Base-by-base conservation (phyloP, 2,888 invertebrate genomes). In the Folsomia candida region DNA sequence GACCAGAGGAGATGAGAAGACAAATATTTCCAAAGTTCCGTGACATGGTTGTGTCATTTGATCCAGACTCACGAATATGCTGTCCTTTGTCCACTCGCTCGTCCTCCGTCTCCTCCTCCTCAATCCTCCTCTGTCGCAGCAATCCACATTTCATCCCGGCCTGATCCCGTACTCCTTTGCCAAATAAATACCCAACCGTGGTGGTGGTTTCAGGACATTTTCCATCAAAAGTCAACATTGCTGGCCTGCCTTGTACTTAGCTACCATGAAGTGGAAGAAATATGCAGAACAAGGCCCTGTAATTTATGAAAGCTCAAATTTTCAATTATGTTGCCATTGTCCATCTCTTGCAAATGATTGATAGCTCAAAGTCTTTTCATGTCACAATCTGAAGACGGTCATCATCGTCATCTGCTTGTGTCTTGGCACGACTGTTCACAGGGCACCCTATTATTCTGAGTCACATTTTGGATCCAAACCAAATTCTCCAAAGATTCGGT, bases 291-390 rank as follows among this genome's bases (percentile, higher is more conserved):
- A n/a, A n/a, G n/a, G n/a, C n/a, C n/a, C n/a, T n/a, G n/a, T 37
- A 37, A 37, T 37, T 37, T 37, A 37, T 37, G 37, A 37, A 37
- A 37, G 6, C 37, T 37, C 37, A 37, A 54, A 61, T 70, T 73
- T 68, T 73, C 70, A 70, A 70, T 73, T 73, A 73, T 37, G 66
- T 25, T 60, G 29, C 67, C 73, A 70, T 73, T 73, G 70, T 73
- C 70, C 73, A 64, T 62, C 47, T 25, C 57, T 22, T 54, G 6
- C 20, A 25, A 27, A 73, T 73, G 73, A 73, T 73, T 70, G 73
- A 73, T 73, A 67, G 67, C 37, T 54, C 57, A 57, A 51, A 24
- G 59, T 27, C 65, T 65, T 54, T 70, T 72, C 72, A 69, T 63
- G 72, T 60, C 69, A 63, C 57, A 64, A 51, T 54, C 20, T 54